Evolutionary conservation across 92 coral and sea anemone genomes (phyloP).

Genomic region (Plumapathes pennacea): DNA sequence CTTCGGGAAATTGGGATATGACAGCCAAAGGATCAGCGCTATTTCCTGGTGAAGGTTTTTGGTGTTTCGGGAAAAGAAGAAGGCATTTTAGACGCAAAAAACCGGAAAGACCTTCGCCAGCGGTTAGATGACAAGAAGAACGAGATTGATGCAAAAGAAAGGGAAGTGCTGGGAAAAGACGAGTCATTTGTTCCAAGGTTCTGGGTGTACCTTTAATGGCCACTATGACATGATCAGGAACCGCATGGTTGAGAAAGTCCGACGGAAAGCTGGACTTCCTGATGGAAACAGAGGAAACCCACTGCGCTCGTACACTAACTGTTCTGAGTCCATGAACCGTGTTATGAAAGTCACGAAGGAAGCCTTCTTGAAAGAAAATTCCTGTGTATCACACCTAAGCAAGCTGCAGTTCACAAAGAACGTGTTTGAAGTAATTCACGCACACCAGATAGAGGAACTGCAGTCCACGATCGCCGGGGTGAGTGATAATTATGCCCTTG

Average conservation of each 20-base stretch:
- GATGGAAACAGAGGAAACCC: constrained; percentile 38
- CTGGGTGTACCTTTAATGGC: constrained; percentile 18
- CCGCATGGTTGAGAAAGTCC: constrained; percentile 27
- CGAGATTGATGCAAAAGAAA: constrained; percentile 16
- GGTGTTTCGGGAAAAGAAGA: constrained; percentile 24
- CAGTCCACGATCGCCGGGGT: constrained; percentile 48
- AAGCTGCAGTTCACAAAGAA: constrained; percentile 33
- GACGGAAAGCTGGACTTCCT: constrained; percentile 30
- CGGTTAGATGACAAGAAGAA: constrained; percentile 11
- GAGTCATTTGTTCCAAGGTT: constrained; percentile 7
- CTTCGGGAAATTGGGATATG: constrained; percentile 21
- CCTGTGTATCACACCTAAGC: constrained; percentile 14
- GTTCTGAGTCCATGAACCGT: constrained; percentile 43
- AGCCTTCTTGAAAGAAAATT: constrained; percentile 13
- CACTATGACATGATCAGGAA: constrained; percentile 15
- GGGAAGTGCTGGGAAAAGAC: constrained; percentile 10
- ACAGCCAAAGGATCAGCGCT: constrained; percentile 17
- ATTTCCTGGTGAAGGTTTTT: constrained; percentile 12
- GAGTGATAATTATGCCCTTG: constrained; percentile 55
- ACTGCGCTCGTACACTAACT: constrained; percentile 27
- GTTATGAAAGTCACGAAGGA: constrained; percentile 18
- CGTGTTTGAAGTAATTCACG: constrained; percentile 27
- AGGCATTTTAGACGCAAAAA: constrained; percentile 39
- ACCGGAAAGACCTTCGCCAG: constrained; percentile 17
- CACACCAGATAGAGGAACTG: too few relatives aligned